Base-by-base conservation (phyloP, 1,140 invertebrate species). In the Dendrolimus punctatus region DNA sequence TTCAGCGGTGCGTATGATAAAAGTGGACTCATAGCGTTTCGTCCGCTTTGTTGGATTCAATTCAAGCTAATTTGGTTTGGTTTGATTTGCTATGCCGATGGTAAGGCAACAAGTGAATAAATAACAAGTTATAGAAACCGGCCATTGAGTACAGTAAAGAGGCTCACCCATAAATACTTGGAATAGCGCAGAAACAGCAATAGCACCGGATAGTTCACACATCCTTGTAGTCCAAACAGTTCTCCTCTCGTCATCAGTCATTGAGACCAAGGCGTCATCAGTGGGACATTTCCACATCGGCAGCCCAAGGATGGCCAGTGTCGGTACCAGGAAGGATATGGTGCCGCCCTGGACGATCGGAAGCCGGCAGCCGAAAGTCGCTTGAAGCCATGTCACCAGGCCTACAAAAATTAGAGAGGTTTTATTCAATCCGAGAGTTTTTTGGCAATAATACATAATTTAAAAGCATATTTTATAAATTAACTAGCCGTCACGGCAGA, bases 291-390 rank as follows among this genome's bases (percentile, higher is more conserved):
- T 89, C 94, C 93, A 95, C 59, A 91, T 87, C 1, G 94, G 93
- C 45, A 96, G 80, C 57, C 90, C 90, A 3, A 97, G 85, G 65
- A 97, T 94, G 0, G 95, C 94, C n/a, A 96, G 75, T 1, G 94
- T 94, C 0, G 95, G 95, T 5, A 95, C 92, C 8, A 97, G 74
- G 84, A 96, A 96, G 0, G 94, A 93, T 66, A 96, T 95, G 0
- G 95, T 96, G 0, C 94, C 93, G 5, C 95, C 95, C 80, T 94
- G 91, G 0, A 90, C 89, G 42, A 90, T 90, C 4, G 90, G 89
- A 43, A 90, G 60, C 0, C 90, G 84, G 50, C 93, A 92, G 6
- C 96, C 96, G 78, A 96, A 90, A 0, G 93, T 94, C 5, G 91
- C 88, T 77, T 97, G 95, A 2, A 96, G 58, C 60, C 94, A 91